Base-by-base conservation (phyloP, 2,888 invertebrate genomes). In the Ethmia dodecea region DNA sequence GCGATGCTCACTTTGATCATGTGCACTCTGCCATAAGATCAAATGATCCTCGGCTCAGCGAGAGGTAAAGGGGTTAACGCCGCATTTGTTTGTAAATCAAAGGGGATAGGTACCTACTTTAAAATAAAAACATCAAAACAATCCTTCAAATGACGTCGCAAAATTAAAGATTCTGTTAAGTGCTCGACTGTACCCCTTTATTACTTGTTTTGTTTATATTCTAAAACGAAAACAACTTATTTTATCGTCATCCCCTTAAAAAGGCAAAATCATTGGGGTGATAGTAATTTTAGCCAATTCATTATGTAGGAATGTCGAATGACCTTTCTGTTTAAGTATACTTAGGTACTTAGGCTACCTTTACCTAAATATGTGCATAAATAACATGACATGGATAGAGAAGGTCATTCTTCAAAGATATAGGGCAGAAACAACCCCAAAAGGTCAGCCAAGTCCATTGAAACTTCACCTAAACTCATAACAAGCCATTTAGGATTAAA, bases 21-120 rank as follows among this genome's bases (percentile, higher is more conserved):
- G 79, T 67, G 65, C 79, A 54, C 57, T 73, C 70, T 76, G 66
- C 62, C 77, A 72, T 81, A 60, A 73, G 69, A 79, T 80, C 71
- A 71, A 70, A 77, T 74, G 61, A 76, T 62, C 60, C 54, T 60
- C 58, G 61, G 63, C 66, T 60, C 61, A 61, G 58, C 18, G 8
- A 57, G 54, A 49, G 58, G 61, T 55, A 5, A 18, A 18, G 8
- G 18, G 6, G n/a, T 55, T 54, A 54, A 51, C 49, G 50, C 37
- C 32, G 38, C 40, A 47, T 52, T 45, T 57, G 49, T 58, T 56
- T 57, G 53, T 49, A 47, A 50, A 44, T n/a, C n/a, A n/a, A n/a
- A n/a, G n/a, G n/a, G n/a, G n/a, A n/a, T n/a, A n/a, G n/a, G 47
- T 45, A 42, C 42, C 43, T 45, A 37, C 45, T 47, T 38, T 43